These are phyloP conservation scores for Spinus olivaceus DNA, from an alignment of 2,797 vertebrate genomes.

Conservation along the genomic window DNA sequence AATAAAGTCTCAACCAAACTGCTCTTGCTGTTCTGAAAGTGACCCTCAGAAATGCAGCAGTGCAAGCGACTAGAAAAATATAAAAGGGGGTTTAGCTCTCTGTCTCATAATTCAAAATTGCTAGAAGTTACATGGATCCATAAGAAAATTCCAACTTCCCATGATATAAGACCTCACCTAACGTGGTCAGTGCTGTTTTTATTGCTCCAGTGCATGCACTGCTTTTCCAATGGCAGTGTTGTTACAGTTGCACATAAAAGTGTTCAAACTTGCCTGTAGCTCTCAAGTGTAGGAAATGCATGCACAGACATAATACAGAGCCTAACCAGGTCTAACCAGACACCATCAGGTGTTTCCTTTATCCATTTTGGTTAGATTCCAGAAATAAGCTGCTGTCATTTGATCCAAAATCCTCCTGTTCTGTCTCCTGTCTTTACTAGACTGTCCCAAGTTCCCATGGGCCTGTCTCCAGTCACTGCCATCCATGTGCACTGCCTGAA, in stretches of 20 bases:
- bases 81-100: background rate
- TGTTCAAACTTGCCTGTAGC: background rate
- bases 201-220: background rate
- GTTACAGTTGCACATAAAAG: background rate
- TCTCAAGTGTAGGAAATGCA: background rate
- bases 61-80: background rate
- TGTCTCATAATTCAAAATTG: background rate
- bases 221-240: background rate
- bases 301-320: background rate
- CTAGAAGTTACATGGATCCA: background rate
- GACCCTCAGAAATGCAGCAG: background rate
- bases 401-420: background rate
- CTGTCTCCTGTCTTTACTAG: background rate
- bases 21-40: background rate
- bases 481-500: background rate
- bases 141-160: background rate
- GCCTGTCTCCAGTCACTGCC: background rate
- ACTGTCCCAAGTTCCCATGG: background rate
- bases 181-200: accelerated
- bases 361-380: background rate
- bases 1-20: background rate
- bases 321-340: background rate
- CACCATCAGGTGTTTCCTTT: background rate
- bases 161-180: background rate
- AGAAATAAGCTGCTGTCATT: background rate